Evolutionary conservation across 2,797 vertebrate genomes (phyloP).

Genomic region (Allobates femoralis): DNA sequence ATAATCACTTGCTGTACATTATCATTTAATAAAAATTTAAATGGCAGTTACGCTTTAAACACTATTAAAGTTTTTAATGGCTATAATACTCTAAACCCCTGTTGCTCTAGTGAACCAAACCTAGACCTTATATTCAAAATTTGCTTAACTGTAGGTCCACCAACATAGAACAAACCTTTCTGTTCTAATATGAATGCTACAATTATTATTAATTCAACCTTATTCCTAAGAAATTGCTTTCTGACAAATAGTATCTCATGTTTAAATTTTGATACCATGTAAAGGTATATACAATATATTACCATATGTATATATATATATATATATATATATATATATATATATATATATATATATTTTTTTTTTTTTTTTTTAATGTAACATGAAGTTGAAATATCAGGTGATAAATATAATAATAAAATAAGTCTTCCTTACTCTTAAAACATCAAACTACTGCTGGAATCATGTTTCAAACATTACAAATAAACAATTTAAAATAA

Average conservation of each 20-base stretch:
- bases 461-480: background rate
- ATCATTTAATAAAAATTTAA: too few species aligned
- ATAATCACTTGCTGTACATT: too few species aligned
- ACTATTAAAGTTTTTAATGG: too few species aligned
- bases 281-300: background rate
- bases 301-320: too few species aligned
- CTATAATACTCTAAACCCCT: background rate
- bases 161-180: background rate
- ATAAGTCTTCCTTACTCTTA: too few species aligned
- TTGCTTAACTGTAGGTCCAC: background rate
- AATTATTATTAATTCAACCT: too few species aligned
- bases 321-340: too few species aligned
- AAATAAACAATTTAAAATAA: conserved; percentile 9
- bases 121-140: background rate
- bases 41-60: too few species aligned
- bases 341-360: too few species aligned
- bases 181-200: background rate
- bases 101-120: background rate
- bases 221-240: background rate
- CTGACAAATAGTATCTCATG: background rate
- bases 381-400: background rate
- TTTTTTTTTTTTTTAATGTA: background rate
- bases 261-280: background rate
- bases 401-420: too few species aligned
- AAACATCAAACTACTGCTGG: background rate